These are phyloP conservation scores for Protonibea diacanthus DNA, from an alignment of 2,797 vertebrate species.

Conservation along the genomic window DNA sequence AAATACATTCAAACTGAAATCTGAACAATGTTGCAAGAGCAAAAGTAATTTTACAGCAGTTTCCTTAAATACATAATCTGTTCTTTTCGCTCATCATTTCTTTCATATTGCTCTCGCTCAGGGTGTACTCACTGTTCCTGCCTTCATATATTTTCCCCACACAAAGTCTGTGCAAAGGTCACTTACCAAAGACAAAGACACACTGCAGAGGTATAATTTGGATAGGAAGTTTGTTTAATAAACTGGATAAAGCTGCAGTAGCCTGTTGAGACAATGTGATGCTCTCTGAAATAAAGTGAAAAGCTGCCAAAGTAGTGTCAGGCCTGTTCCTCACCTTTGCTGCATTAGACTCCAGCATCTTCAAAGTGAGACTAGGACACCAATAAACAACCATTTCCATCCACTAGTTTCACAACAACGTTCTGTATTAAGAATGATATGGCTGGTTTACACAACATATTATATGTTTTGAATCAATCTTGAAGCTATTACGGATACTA, in stretches of 20 bases:
- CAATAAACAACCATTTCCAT: background rate
- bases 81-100: background rate
- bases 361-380: constrained; percentile 8
- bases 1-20: background rate
- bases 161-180: background rate
- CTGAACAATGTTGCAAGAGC: background rate
- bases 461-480: constrained; percentile 30
- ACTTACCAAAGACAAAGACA: background rate
- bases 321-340: background rate
- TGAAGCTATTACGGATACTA: constrained; percentile 16
- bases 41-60: background rate
- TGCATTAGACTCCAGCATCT: background rate
- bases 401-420: background rate
- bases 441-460: background rate
- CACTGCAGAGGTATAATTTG: background rate
- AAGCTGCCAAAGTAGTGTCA: background rate
- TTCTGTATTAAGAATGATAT: background rate
- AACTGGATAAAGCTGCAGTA: background rate
- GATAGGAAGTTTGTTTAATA: background rate
- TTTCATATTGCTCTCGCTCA: background rate
- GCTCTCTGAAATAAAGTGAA: background rate
- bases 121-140: background rate
- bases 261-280: background rate
- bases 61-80: background rate
- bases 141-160: background rate